These are phyloP conservation scores for Ceyx margarethae DNA, from an alignment of 2,113 vertebrate genomes.

Conservation along the genomic window DNA sequence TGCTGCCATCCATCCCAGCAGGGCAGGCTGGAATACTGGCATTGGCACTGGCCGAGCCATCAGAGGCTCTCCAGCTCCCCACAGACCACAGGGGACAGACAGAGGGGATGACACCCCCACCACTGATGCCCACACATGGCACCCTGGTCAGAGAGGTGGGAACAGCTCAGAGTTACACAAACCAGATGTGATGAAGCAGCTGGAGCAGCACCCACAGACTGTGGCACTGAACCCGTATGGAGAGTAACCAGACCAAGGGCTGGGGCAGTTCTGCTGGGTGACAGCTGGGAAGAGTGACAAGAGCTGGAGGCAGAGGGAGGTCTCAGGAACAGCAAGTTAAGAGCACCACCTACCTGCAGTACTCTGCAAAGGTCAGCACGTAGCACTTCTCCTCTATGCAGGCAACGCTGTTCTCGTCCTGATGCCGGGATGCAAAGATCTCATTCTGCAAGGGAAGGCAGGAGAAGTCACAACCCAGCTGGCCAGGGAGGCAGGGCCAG, in stretches of 20 bases:
- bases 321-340: not conserved
- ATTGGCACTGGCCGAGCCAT: too few species aligned
- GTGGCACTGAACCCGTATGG: fast-evolving
- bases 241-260: not conserved
- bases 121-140: too few species aligned
- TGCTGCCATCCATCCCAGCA: not conserved
- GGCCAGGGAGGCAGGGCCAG: not conserved
- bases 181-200: fast-evolving
- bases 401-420: conserved; percentile 97
- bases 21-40: not conserved
- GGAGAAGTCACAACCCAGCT: not conserved
- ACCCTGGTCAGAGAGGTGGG: not conserved
- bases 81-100: fast-evolving
- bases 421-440: conserved; percentile 96
- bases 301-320: not conserved
- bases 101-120: not conserved
- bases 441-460: conserved; percentile 86
- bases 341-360: conserved; percentile 90
- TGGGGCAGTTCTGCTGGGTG: not conserved
- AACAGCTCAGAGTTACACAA: fast-evolving
- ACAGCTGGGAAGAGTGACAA: not conserved
- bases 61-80: not conserved
- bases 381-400: conserved; percentile 99
- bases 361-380: conserved; percentile 96
- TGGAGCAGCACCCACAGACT: not conserved